Evolutionary conservation across 2,797 vertebrate genomes (phyloP).

Genomic region (Dallia pectoralis): DNA sequence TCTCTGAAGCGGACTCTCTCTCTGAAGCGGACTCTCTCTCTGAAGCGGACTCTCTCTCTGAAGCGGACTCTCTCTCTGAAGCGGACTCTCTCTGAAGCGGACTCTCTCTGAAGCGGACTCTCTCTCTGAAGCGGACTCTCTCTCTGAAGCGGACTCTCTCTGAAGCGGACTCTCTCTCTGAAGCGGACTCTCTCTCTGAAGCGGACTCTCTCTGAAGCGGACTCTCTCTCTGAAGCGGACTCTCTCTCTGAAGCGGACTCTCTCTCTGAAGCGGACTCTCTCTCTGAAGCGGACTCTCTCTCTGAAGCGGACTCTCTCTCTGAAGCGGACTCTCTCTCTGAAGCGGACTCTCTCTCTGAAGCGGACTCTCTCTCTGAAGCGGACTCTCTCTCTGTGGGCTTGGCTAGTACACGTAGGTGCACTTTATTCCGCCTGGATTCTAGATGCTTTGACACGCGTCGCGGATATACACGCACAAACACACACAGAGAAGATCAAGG

Average conservation of each 20-base stretch:
- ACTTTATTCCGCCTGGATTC: too few relatives aligned
- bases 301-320: neutral
- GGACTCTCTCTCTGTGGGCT: neutral
- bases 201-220: neutral
- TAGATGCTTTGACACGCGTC: too few relatives aligned
- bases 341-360: neutral
- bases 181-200: neutral
- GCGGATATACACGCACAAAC: conserved; percentile 17
- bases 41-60: neutral
- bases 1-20: neutral
- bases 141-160: too few relatives aligned
- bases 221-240: neutral
- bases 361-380: neutral
- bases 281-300: neutral
- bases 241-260: neutral
- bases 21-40: neutral
- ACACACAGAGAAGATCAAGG: neutral
- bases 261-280: neutral
- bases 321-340: neutral
- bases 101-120: neutral
- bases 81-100: neutral
- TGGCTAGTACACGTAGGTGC: too few relatives aligned
- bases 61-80: neutral
- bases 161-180: neutral
- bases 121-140: neutral